These are phyloP conservation scores for Megamerina dolium DNA, from an alignment of 2,888 invertebrate genomes.

Conservation along the genomic window DNA sequence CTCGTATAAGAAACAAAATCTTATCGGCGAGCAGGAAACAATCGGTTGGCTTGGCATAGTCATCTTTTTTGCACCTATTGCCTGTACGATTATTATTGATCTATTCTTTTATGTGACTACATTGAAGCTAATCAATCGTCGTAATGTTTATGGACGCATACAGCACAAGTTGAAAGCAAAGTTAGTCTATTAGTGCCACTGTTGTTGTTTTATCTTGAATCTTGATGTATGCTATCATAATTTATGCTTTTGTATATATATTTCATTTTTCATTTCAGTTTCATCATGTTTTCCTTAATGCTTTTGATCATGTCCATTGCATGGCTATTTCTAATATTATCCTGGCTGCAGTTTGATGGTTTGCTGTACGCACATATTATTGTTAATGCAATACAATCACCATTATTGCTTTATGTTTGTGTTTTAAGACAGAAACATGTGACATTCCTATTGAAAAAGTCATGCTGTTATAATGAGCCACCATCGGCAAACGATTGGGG, in stretches of 20 bases:
- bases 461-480: conserved; percentile 71
- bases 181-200: conserved; percentile 53
- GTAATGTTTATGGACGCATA: conserved; percentile 78
- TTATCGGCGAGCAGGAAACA: conserved; percentile 63
- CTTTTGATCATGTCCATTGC: conserved; percentile 67
- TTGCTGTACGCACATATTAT: conserved; percentile 69
- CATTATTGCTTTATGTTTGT: conserved; percentile 70
- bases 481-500: conserved; percentile 77
- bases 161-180: conserved; percentile 81
- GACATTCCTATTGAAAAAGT: conserved; percentile 69
- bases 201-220: too few species aligned
- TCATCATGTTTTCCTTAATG: conserved; percentile 70
- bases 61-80: conserved; percentile 76
- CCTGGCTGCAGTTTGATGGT: conserved; percentile 68
- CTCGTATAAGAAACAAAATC: conserved; percentile 51
- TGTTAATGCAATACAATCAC: conserved; percentile 69
- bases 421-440: conserved; percentile 74
- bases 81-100: conserved; percentile 71
- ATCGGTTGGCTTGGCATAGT: conserved; percentile 77
- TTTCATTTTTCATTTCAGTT: conserved; percentile 55
- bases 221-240: neutral
- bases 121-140: conserved; percentile 68
- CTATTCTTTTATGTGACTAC: conserved; percentile 77
- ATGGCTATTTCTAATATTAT: conserved; percentile 71
- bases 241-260: neutral